Base-by-base conservation (phyloP, 1,140 invertebrate species). In the Orius insidiosus region DNA sequence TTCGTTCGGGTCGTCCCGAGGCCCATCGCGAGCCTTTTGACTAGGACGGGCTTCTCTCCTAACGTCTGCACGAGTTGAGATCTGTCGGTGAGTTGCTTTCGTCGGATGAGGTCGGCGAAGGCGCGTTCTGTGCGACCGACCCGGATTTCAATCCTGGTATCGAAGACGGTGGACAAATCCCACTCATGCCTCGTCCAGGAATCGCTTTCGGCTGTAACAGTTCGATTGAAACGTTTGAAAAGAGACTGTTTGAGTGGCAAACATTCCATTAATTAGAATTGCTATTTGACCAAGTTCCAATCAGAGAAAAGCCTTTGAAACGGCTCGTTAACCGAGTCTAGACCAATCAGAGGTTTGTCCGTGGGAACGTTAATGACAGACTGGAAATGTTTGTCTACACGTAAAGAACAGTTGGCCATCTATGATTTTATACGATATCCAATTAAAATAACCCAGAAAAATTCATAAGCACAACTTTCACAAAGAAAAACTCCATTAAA, bases 31-130 rank as follows among this genome's bases (percentile, higher is more conserved):
- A 82, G 65, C 34, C 78, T 66, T 60, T 80, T 83, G 67, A 87
- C 83, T 54, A 86, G 67, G 9, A 81, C 81, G 19, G 82, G 82
- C 60, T 86, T 82, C 62, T 87, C 84, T 33, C 62, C 61, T 52
- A 87, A 70, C 54, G 79, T 61, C 83, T 79, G 61, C 83, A 85
- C 54, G 81, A 82, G 66, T 85, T 85, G 52, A 86, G 69, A 64
- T 86, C 83, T 36, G 83, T 85, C n/a, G 83, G 83, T 16, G 83
- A 87, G 63, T 82, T 83, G 58, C 80, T 83, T 61, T 85, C 83
- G 59, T 85, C 81, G 51, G 81, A 85, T 59, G 78, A 80, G 38
- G 79, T 80, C 13, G 79, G 79, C 55, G 45, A 42, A 33, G 31
- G 37, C 35, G 36, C 38, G 39, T 11, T 45, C 43, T 19, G 40